A percentile compares a stretch with the other conserved stretches of the same genome.
phyloP scores from a whole-genome alignment of 2,888 invertebrate species.

The Dilophus febrilis region DNA sequence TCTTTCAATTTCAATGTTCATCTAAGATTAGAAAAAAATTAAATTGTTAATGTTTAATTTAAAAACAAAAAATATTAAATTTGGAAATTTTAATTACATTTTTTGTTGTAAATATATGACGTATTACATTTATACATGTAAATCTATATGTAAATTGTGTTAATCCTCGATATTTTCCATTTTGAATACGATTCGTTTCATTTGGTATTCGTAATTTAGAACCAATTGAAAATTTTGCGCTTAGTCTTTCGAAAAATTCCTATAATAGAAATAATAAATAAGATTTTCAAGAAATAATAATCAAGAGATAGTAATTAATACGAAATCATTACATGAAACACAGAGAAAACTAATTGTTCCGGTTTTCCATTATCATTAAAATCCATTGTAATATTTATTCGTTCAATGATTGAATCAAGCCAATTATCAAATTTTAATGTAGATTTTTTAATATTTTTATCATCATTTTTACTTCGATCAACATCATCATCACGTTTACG shows the following conservation, averaged over 20 bases:
- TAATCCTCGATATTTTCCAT: slow-evolving; percentile 45
- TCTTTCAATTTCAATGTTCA: slow-evolving; percentile 34
- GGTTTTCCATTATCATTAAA: slow-evolving; percentile 30
- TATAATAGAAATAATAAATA: slow-evolving; percentile 16
- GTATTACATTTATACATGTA: slow-evolving; percentile 49
- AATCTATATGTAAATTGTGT: slow-evolving; percentile 57
- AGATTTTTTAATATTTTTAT: slow-evolving; percentile 12
- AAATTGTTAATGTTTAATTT: not conserved
- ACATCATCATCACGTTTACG: not conserved
- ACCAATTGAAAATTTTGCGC: slow-evolving; percentile 47
- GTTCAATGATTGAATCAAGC: slow-evolving; percentile 59
- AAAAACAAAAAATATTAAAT: not conserved
- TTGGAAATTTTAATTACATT: slow-evolving; percentile 30
- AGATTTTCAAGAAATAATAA: slow-evolving; percentile 1
- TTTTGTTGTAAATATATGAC: slow-evolving; percentile 53
- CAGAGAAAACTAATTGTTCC: not conserved
- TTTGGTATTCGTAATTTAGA: slow-evolving; percentile 48
- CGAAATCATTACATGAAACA: not conserved
- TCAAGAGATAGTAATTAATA: not conserved
- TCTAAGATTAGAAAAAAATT: slow-evolving; percentile 1
- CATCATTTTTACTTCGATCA: not conserved
- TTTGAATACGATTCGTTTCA: slow-evolving; percentile 41
- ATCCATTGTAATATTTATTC: slow-evolving; percentile 57
- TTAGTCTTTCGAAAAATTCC: slow-evolving; percentile 54
- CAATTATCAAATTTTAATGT: slow-evolving; percentile 42